A percentile compares a stretch with the other conserved stretches of the same genome.
These are phyloP conservation scores for Busseola fusca DNA, from an alignment of 2,888 invertebrate genomes.

Conservation along the genomic window DNA sequence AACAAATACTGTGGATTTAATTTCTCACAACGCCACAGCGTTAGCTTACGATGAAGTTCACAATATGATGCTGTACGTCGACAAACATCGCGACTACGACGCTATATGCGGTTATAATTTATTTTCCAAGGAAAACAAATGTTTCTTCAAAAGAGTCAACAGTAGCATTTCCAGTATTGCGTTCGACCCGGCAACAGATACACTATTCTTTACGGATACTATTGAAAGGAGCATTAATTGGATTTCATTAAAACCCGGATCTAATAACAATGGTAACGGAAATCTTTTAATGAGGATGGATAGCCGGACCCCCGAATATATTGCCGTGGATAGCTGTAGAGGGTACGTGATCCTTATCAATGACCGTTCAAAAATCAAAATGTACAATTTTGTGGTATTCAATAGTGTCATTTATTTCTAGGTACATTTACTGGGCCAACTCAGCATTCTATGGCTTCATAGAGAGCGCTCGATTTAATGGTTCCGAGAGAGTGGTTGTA, in stretches of 20 bases:
- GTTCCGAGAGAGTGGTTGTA: not conserved
- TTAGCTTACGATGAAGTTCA: conserved; percentile 92
- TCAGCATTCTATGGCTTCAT: rapidly evolving
- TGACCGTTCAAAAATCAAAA: too few relatives aligned
- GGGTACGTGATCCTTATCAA: not conserved
- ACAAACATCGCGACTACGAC: conserved; percentile 90
- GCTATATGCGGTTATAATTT: conserved; percentile 90
- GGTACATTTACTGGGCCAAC: not conserved
- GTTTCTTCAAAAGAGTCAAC: conserved; percentile 82
- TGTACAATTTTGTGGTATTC: not conserved
- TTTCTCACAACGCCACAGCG: conserved; percentile 84
- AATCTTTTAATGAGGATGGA: not conserved
- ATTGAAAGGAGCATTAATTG: conserved; percentile 90
- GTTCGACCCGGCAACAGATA: conserved; percentile 91
- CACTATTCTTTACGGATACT: conserved; percentile 95
- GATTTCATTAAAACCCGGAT: conserved; percentile 73
- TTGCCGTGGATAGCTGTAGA: conserved; percentile 6
- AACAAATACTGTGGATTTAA: conserved; percentile 45
- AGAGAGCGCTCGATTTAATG: not conserved
- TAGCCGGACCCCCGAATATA: not conserved
- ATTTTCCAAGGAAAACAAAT: conserved; percentile 75
- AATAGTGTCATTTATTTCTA: not conserved
- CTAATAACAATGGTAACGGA: not conserved
- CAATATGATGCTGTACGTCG: conserved; percentile 91
- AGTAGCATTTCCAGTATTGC: conserved; percentile 91